Evolutionary conservation across 2,113 vertebrate species (phyloP).

Genomic region (Circaetus cinerascens): DNA sequence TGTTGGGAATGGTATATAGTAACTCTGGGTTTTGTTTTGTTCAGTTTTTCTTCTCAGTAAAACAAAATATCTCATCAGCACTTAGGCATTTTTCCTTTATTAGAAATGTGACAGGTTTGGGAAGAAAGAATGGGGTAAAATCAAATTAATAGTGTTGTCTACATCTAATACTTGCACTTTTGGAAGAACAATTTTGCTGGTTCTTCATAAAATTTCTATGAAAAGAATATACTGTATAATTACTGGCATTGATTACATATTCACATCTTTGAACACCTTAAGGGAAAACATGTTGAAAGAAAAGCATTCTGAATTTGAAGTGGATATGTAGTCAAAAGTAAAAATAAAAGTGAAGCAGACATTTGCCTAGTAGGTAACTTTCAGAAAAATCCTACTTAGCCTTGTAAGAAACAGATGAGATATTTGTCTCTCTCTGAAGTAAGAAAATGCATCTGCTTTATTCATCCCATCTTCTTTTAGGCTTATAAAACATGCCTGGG

Average conservation of each 20-base stretch:
- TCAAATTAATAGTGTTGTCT: not conserved
- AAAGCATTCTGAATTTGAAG: conserved; percentile 28
- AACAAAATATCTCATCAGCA: not conserved
- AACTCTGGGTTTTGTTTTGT: not conserved
- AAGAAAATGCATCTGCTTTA: conserved; percentile 19
- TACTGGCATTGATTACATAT: conserved; percentile 9
- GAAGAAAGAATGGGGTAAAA: not conserved
- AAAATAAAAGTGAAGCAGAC: conserved; percentile 34
- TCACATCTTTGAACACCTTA: conserved; percentile 16
- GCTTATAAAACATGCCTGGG: not conserved
- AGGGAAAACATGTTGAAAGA: conserved; percentile 25
- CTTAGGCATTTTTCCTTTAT: not conserved
- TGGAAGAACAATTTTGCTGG: not conserved
- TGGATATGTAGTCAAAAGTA: not conserved
- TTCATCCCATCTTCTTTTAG: not conserved
- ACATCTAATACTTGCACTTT: not conserved
- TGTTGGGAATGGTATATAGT: not conserved
- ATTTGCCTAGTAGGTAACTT: conserved; percentile 18
- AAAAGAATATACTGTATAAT: not conserved
- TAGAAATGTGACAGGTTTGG: not conserved
- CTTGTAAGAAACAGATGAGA: not conserved
- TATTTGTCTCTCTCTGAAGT: conserved; percentile 26
- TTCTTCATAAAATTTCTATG: not conserved
- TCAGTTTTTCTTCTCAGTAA: not conserved
- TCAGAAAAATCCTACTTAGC: conserved; percentile 6